Evolutionary conservation across 2,888 invertebrate genomes (phyloP).

Genomic region (Stegana nigrithorax): DNA sequence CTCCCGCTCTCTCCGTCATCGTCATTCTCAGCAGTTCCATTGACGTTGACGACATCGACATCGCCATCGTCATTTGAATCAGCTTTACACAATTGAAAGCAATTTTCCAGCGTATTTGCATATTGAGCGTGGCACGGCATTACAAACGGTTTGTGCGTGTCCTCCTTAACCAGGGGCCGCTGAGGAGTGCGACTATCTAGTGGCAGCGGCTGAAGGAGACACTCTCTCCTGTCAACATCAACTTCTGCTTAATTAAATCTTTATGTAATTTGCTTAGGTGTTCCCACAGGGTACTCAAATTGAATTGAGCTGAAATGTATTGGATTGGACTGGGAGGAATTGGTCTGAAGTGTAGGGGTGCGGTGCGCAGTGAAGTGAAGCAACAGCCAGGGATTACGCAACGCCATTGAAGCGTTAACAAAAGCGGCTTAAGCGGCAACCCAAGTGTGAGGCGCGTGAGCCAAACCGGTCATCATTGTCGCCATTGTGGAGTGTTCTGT

Average conservation of each 20-base stretch:
- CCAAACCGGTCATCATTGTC: not conserved
- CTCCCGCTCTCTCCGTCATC: too few relatives aligned
- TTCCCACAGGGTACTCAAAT: conserved; percentile 46
- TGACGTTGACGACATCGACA: not conserved
- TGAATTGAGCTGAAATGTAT: conserved; percentile 35
- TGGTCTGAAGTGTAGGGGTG: too few relatives aligned
- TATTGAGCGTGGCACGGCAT: not conserved
- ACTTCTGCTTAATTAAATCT: conserved; percentile 55
- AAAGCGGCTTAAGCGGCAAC: conserved; percentile 37
- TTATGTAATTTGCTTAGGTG: conserved; percentile 56
- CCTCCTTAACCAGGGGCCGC: too few relatives aligned
- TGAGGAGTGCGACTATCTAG: too few relatives aligned
- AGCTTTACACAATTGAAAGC: conserved; percentile 11
- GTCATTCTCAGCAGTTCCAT: not conserved
- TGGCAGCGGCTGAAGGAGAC: too few relatives aligned
- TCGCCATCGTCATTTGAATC: not conserved
- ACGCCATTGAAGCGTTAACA: conserved; percentile 34
- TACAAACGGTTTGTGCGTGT: too few relatives aligned
- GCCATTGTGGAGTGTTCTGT: not conserved
- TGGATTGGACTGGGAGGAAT: too few relatives aligned
- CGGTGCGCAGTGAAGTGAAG: too few relatives aligned
- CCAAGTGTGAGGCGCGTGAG: conserved; percentile 36
- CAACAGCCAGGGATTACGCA: too few relatives aligned
- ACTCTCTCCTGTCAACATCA: too few relatives aligned
- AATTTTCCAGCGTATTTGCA: conserved; percentile 13